phyloP scores from a whole-genome alignment of 2,113 vertebrate genomes.

The Desmodus rotundus region DNA sequence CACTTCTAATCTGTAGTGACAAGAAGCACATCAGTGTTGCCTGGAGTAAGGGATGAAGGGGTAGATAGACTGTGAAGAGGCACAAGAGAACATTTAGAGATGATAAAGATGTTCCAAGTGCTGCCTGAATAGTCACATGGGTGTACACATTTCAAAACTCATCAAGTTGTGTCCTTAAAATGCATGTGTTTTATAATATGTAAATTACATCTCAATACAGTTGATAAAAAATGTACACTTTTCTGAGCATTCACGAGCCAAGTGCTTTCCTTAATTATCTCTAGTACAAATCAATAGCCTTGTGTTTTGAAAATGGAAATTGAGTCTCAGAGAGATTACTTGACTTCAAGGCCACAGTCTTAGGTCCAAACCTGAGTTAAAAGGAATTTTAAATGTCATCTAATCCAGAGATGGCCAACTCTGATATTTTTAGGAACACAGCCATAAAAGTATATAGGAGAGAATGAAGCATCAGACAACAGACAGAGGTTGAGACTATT shows the following conservation, averaged over 20 bases:
- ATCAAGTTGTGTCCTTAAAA: neutral
- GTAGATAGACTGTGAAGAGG: neutral
- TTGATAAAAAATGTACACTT: neutral
- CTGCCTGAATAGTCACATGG: neutral
- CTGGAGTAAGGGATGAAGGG: neutral
- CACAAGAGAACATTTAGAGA: neutral
- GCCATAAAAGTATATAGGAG: neutral
- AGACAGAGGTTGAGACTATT: neutral
- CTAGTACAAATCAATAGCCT: neutral
- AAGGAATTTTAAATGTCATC: neutral
- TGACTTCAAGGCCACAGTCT: neutral
- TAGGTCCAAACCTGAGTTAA: neutral
- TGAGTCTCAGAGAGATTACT: neutral
- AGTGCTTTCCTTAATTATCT: neutral
- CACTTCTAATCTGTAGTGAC: slow-evolving; percentile 24
- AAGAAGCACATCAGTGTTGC: slow-evolving; percentile 14
- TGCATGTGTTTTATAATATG: neutral
- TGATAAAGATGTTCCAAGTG: neutral
- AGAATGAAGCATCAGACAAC: neutral
- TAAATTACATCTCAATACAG: slow-evolving; percentile 15
- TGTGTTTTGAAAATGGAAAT: slow-evolving; percentile 12
- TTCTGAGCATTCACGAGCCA: neutral
- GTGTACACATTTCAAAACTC: neutral
- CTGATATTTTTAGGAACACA: neutral
- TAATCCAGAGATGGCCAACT: neutral